A percentile compares a stretch with the other conserved stretches of the same genome.
Conservation (phyloP, 1,140 invertebrate genomes). For the Mizuhopecten yessoensis region DNA sequence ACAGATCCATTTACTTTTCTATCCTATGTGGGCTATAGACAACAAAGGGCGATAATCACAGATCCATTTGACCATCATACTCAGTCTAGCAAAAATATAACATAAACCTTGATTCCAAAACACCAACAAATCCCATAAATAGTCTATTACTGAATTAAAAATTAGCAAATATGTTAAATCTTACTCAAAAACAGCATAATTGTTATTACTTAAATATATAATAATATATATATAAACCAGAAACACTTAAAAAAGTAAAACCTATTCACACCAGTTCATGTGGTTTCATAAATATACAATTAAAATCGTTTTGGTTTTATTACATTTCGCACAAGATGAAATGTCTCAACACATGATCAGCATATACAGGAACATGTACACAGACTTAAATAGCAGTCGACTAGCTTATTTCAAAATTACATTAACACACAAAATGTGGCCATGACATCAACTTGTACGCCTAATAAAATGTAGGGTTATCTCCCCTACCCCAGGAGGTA, state of each 20-base stretch:
- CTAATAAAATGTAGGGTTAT: neutral
- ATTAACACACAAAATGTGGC: neutral
- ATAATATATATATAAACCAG: neutral
- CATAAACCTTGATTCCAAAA: too few species aligned
- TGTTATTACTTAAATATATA: neutral
- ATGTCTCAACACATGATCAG: neutral
- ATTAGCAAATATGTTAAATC: neutral
- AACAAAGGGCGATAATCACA: too few species aligned
- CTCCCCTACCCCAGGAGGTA: neutral
- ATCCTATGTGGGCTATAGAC: too few species aligned
- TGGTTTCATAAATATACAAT: neutral
- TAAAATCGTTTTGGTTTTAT: neutral
- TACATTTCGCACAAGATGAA: neutral
- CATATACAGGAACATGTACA: neutral
- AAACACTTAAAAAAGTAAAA: neutral
- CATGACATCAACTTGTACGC: neutral
- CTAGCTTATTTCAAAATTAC: constrained; percentile 1
- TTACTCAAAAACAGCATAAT: neutral
- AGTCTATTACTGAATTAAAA: too few species aligned
- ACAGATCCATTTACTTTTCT: too few species aligned
- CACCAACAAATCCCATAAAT: too few species aligned
- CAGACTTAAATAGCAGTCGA: neutral
- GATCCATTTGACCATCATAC: too few species aligned
- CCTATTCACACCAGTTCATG: neutral
- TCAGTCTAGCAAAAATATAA: too few species aligned